Evolutionary conservation across 1,140 invertebrate species (phyloP), one percentile per base, ranked within the genome.

Genomic region (Trichonephila clavata): DNA sequence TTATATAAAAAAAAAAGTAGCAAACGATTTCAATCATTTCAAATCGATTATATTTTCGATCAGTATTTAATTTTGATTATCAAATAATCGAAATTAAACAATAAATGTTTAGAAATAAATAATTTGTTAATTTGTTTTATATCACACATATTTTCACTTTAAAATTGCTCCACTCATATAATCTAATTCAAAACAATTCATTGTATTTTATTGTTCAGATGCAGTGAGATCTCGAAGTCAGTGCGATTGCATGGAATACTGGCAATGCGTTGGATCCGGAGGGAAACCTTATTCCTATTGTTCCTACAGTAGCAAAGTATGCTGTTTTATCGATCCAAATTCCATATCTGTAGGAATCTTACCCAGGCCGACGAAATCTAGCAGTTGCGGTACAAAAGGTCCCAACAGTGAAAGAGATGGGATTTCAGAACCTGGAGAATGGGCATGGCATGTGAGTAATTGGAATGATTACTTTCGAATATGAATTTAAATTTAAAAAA

Each of bases 371-470:
- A 81, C 86, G 18, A 92, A 94, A 27, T 92, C 94, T 0, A 77
- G 90, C 32, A 94, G 86, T 32, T 96, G 96, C 93, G 95, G 95
- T 2, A 94, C 94, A 1, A 96, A 96, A 94, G 96, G 96, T 20
- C 92, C 94, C 16, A 94, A 95, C 88, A 94, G 93, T 43, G 94
- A 94, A 0, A 95, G 94, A 86, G 95, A 96, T n/a, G 95, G 95
- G 13, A 50, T 95, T 20, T 95, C 96, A 3, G 95, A 96, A 93
- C 95, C 96, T 86, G 95, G 95, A 13, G 96, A 96, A 94, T 96
- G 96, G 96, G 95, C 96, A 8, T 96, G 96, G 96, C 96, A 96
- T 95, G 96, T 96, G 94, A 96, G 96, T 95, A 43, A 16, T 16
- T 18, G 39, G 8, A 24, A 32, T 7, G 1, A 59, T 60, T 50